Evolutionary conservation across 2,113 vertebrate genomes (phyloP), one percentile per base, ranked within the genome.

Genomic region (Apus apus): DNA sequence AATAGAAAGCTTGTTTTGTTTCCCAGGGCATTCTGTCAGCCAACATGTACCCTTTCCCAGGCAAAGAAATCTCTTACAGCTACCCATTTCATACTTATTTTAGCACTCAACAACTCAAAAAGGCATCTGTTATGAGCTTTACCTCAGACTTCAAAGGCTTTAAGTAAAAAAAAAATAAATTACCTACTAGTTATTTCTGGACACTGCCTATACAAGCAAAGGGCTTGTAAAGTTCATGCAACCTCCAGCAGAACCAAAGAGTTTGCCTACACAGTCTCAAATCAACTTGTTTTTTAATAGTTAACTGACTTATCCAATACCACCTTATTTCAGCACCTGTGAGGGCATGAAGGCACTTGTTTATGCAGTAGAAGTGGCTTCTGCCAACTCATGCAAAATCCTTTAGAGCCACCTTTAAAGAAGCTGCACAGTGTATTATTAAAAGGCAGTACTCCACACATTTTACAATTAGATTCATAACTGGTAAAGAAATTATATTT

Each of bases 31-130:
- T 22, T 74, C 50, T 40, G 38, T 54, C 43, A 74, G 51, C n/a
- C 22, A 67, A 27, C 0, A 0, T 5, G 11, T 9, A 17, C 18
- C 18, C 58, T 64, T 46, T 80, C 29, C 16, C 20, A 50, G 74
- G 54, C 11, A 79, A 72, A 79, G 27, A 46, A 81, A 77, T 27
- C 50, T 75, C 53, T 77, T 60, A 26, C 6, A 79, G 36, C 15
- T 36, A 62, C 48, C 9, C 14, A 50, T 68, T 80, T 70, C 61
- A 43, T 13, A 67, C 6, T 30, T 75, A 60, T 51, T 79, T 90
- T 40, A 76, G 30, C 22, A 66, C 56, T 85, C 43, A 20, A 80
- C 6, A 91, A 30, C 16, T 23, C 29, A 66, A 38, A 85, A 66
- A 76, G 19, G 23, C 21, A 82, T 50, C 50, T 50, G 20, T 54